phyloP scores from a whole-genome alignment of 2,888 invertebrate genomes.

The Drosophila acutilabella region DNA sequence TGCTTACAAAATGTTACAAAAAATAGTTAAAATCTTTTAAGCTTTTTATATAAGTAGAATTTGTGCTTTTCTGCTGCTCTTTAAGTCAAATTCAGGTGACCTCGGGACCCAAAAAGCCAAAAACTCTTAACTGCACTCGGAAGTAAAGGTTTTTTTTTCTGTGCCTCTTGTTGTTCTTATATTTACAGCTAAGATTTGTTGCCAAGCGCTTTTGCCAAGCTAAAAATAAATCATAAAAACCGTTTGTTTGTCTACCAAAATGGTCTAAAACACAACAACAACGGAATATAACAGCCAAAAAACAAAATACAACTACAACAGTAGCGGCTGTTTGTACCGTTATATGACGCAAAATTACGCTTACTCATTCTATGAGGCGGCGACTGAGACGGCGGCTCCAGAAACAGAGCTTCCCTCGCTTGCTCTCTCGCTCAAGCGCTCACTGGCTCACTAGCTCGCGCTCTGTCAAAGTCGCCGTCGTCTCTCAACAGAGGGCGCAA shows the following conservation, averaged over 20 bases:
- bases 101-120: slow-evolving; percentile 47
- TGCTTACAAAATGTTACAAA: not conserved
- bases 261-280: slow-evolving; percentile 77
- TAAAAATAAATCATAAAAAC: slow-evolving; percentile 81
- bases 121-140: slow-evolving; percentile 68
- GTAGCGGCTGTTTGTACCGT: slow-evolving; percentile 76
- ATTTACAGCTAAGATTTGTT: slow-evolving; percentile 73
- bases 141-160: slow-evolving; percentile 43
- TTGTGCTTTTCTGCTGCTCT: not conserved
- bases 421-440: not conserved
- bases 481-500: slow-evolving; percentile 8
- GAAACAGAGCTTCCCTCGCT: slow-evolving; percentile 3
- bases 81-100: slow-evolving; percentile 19
- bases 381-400: slow-evolving; percentile 37
- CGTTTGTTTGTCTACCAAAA: slow-evolving; percentile 82
- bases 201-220: slow-evolving; percentile 65
- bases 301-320: slow-evolving; percentile 53
- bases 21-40: too few species aligned
- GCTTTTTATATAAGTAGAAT: not conserved
- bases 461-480: slow-evolving; percentile 14
- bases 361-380: slow-evolving; percentile 74
- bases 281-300: slow-evolving; percentile 60
- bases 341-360: slow-evolving; percentile 81
- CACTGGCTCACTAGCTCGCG: not conserved
- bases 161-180: slow-evolving; percentile 13